Evolutionary conservation across 23 tunicate species (phyloP).

Genomic region (Corella eumyota): DNA sequence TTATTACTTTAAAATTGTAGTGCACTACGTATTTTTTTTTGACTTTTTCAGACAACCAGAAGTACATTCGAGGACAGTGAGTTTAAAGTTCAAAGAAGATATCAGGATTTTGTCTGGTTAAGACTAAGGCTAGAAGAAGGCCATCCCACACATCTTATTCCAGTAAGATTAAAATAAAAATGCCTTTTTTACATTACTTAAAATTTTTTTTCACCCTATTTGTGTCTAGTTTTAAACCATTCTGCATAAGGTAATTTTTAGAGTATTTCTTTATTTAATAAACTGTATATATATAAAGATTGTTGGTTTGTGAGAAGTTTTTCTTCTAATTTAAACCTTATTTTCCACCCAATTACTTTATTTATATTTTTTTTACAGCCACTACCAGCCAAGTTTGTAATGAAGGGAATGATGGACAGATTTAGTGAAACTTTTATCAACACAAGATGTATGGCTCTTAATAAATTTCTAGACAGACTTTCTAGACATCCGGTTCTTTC

Average conservation of each 20-base stretch:
- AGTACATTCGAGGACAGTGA: slow-evolving; percentile 56
- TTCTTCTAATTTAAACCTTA: too few species aligned
- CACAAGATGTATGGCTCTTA: slow-evolving; percentile 63
- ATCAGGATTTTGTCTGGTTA: slow-evolving; percentile 82
- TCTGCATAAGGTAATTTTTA: too few species aligned
- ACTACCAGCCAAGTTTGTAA: slow-evolving; percentile 78
- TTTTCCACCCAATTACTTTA: too few species aligned
- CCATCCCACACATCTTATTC: slow-evolving; percentile 58
- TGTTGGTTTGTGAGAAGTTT: too few species aligned
- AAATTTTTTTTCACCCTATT: too few species aligned
- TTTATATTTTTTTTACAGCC: too few species aligned
- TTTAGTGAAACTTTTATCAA: slow-evolving; percentile 47
- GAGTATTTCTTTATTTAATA: too few species aligned
- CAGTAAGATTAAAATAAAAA: slow-evolving; percentile 26
- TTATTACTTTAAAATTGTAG: too few species aligned
- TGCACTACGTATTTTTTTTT: too few species aligned
- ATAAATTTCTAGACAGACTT: slow-evolving; percentile 52
- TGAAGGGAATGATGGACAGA: slow-evolving; percentile 87
- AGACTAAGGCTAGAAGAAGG: slow-evolving; percentile 52
- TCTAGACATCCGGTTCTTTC: slow-evolving; percentile 59
- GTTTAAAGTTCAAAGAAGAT: slow-evolving; percentile 48
- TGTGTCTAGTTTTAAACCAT: too few species aligned
- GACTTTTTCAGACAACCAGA: slow-evolving; percentile 51
- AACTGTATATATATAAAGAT: too few species aligned
- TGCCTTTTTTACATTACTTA: too few species aligned